Evolutionary conservation across 2,113 vertebrate species (phyloP), one percentile per base, ranked within the genome.

Genomic region (Nyctibius bracteatus): DNA sequence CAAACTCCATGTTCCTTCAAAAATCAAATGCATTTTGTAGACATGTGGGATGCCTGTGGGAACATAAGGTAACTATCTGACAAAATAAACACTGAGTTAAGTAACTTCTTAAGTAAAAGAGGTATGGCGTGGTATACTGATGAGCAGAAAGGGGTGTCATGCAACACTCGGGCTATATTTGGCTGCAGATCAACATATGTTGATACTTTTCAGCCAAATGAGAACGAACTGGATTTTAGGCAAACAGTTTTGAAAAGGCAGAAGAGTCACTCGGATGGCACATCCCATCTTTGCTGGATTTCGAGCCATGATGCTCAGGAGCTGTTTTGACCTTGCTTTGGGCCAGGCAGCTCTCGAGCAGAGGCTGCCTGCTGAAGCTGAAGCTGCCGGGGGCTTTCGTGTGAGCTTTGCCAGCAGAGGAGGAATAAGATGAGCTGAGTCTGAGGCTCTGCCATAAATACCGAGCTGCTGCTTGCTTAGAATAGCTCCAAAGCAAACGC

Each of bases 281-380:
- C 1, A 1, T 73, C 23, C 4, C 0, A 0, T n/a, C 13, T 2
- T 13, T 43, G 62, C 44, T 3, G 9, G 30, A 9, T 75, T 82
- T 81, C 8, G 59, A 43, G 73, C 51, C 9, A 1, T 23, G 81
- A 2, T 43, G 41, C 55, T n/a, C 30, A 25, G 58, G 75, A 77
- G 62, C 62, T 58, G 23, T 7, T 71, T 14, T 63, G 70, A 59
- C 81, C 83, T 86, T 83, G 77, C 80, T 71, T 39, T 81, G 83
- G 30, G 79, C 28, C 3, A 8, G 43, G 61, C 21, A 12, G 33
- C 83, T 71, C 68, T 73, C 0, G 0, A 87, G 59, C 47, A 74
- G 46, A 55, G 68, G 24, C 21, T 27, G 71, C 28, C 68, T 65
- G 73, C 14, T 25, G 15, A 65, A 52, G 58, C 73, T 46, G 65